Evolutionary conservation across 2,797 vertebrate species (phyloP), one percentile per base, ranked within the genome.

Genomic region (Rhynchonycteris naso): DNA sequence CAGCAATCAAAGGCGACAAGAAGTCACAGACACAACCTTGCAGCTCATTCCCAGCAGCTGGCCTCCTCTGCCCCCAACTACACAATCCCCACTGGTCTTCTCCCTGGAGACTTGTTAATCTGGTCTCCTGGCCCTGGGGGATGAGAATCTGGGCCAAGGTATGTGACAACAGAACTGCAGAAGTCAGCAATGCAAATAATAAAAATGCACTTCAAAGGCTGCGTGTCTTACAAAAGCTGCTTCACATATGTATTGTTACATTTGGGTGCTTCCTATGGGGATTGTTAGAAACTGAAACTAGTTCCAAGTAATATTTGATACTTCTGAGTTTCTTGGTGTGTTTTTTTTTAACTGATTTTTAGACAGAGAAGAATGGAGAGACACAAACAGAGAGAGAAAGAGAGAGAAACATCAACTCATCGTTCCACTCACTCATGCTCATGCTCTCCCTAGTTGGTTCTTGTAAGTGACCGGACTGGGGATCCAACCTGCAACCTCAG

Each of bases 61-160:
- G n/a, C 16, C 1, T 52, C 80, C 50, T 61, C 86, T 2, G 1
- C 66, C 24, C 56, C 75, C 19, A 50, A 47, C 61, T 7, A 18
- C 52, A 61, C 69, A 86, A 79, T 88, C 88, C 68, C 69, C 33
- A 0, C 78, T 94, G 85, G 66, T 76, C 85, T 83, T 84, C 75
- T 28, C 93, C 84, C 83, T 69, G 63, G 93, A 91, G 95, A 78
- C 8, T 24, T 83, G 95, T 94, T 86, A 96, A 93, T 91, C 93
- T 92, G 80, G 83, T 92, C 76, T 96, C 43, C 38, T 84, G 71
- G 72, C 93, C 92, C 88, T 69, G 28, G 38, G 86, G 96, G 88
- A 88, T 81, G 76, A 97, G 94, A 96, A 96, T 93, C 95, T 96
- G 92, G 88, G 79, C 94, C 96, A 96, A 96, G 65, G 54, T 85